Conservation (phyloP, 1,140 invertebrate species). For the Manduca sexta region DNA sequence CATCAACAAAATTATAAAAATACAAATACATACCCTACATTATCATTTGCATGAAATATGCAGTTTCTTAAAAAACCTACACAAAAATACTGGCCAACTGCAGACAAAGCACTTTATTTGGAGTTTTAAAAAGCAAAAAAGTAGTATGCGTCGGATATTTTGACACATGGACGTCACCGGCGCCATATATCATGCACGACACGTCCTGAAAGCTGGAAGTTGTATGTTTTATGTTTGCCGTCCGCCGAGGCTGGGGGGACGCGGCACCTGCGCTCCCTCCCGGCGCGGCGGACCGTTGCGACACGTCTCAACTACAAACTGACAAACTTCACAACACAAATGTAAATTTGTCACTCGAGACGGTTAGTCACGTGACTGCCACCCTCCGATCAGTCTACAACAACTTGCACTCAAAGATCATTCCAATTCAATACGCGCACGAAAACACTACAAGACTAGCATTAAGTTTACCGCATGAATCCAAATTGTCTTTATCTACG, state of each 20-base stretch:
- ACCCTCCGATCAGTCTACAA: background rate
- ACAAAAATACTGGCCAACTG: no score
- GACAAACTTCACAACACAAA: constrained; percentile 10
- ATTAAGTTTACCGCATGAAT: no score
- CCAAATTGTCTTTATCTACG: no score
- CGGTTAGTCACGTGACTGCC: constrained; percentile 6
- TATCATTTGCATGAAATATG: no score
- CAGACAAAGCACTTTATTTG: no score
- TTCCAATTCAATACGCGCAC: no score
- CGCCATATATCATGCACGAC: constrained; percentile 40
- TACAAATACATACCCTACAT: no score
- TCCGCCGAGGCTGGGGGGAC: constrained; percentile 2
- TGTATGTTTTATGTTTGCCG: constrained; percentile 39
- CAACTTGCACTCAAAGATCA: no score
- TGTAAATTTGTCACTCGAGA: constrained; percentile 20
- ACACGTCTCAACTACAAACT: background rate
- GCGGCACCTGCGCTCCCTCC: no score
- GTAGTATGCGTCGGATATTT: background rate
- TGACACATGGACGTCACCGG: constrained; percentile 9
- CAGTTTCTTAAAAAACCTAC: no score
- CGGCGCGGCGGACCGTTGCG: background rate
- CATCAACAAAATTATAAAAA: no score
- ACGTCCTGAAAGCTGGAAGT: constrained; percentile 24
- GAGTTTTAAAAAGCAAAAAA: background rate
- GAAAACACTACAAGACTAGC: no score